Conservation (phyloP, 2,113 vertebrate species). For the Chionodraco myersi region DNA sequence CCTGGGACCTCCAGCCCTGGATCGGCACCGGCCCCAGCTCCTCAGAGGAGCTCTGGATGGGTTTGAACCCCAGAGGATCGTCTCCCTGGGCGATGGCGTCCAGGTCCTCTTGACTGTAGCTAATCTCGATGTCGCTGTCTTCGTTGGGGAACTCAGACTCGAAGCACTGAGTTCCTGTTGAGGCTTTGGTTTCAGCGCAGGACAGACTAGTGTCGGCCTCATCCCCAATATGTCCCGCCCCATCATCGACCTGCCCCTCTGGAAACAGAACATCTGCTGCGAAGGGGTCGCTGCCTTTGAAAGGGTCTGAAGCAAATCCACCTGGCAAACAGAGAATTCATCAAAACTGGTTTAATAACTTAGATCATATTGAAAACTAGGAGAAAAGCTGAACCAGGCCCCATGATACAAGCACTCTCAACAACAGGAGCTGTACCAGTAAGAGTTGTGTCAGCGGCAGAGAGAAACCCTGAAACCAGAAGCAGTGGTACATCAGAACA, state of each 20-base stretch:
- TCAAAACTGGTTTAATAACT: neutral
- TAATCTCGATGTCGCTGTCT: constrained; percentile 81
- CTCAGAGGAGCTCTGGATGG: constrained; percentile 78
- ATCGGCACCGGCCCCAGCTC: constrained; percentile 62
- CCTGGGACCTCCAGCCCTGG: constrained; percentile 62
- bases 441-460: constrained; percentile 5
- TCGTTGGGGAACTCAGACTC: constrained; percentile 79
- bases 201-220: constrained; percentile 74
- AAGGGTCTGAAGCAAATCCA: constrained; percentile 92
- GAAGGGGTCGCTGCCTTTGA: constrained; percentile 97
- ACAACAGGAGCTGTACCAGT: neutral
- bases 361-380: neutral
- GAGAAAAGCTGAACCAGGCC: neutral
- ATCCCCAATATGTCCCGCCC: constrained; percentile 26
- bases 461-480: neutral
- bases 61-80: constrained; percentile 68
- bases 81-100: constrained; percentile 26
- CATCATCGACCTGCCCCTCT: constrained; percentile 50
- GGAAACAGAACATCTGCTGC: constrained; percentile 90
- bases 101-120: constrained; percentile 77
- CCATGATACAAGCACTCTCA: neutral
- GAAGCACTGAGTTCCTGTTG: constrained; percentile 80
- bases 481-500: neutral
- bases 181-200: constrained; percentile 78
- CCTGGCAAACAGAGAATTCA: constrained; percentile 46